Conservation (phyloP, 92 coral and sea anemone species). For the Bergia sp. region DNA sequence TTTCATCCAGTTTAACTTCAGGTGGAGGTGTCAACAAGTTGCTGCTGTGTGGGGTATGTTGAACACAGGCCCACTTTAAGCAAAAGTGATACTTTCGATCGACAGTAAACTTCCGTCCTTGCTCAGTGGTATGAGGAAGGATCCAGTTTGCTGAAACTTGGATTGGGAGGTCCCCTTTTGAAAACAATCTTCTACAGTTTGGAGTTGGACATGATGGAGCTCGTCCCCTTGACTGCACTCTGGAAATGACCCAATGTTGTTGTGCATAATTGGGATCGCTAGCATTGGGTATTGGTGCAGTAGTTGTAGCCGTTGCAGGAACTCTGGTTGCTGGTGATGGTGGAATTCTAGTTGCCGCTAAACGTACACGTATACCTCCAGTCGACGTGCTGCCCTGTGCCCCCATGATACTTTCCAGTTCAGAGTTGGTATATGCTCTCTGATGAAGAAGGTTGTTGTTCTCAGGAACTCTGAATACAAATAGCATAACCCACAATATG, state of each 20-base stretch:
- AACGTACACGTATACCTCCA: background rate
- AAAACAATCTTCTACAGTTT: conserved; percentile 53
- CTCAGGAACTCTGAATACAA: conserved; percentile 53
- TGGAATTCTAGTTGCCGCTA: conserved; percentile 22
- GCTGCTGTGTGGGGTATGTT: conserved; percentile 39
- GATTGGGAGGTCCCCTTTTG: conserved; percentile 52
- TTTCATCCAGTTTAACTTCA: conserved; percentile 42
- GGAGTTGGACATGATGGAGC: conserved; percentile 48
- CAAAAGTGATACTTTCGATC: conserved; percentile 58
- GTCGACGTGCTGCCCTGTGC: conserved; percentile 6
- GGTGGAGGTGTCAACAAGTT: conserved; percentile 51
- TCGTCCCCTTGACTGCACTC: conserved; percentile 41
- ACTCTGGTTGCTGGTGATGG: background rate
- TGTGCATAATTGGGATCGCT: conserved; percentile 34
- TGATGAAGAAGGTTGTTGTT: conserved; percentile 60
- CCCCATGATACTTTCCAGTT: conserved; percentile 53
- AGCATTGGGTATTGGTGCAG: conserved; percentile 16
- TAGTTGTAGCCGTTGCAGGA: conserved; percentile 1
- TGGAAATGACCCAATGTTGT: conserved; percentile 58
- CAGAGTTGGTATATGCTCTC: conserved; percentile 59
- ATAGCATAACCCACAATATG: conserved; percentile 55
- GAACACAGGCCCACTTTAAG: conserved; percentile 61
- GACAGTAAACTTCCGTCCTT: conserved; percentile 46
- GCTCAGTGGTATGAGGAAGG: conserved; percentile 52
- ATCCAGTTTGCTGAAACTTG: conserved; percentile 63